Evolutionary conservation across 2,888 invertebrate genomes (phyloP).

Genomic region (Brachycybe producta): DNA sequence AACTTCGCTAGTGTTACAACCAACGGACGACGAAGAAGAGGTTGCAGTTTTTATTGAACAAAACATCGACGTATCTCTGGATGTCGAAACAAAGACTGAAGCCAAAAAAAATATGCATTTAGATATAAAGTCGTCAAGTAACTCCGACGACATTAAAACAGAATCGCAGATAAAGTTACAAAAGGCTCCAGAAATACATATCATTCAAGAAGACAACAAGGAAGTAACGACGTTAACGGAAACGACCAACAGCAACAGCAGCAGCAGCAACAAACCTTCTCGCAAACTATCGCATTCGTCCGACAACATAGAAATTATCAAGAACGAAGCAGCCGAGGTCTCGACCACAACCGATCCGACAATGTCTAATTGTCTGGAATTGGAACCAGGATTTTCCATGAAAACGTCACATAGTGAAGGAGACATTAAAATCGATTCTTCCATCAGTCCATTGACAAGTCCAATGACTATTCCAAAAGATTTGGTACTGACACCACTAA

Average conservation of each 20-base stretch:
- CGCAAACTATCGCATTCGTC: conserved; percentile 26
- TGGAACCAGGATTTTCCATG: conserved; percentile 34
- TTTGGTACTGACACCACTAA: conserved; percentile 43
- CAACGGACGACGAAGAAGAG: no score
- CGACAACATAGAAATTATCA: conserved; percentile 22
- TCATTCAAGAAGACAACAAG: conserved; percentile 19
- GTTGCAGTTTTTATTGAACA: conserved; percentile 7
- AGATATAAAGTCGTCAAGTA: neutral
- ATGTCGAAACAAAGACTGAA: no score
- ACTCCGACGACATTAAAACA: neutral
- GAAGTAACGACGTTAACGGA: conserved; percentile 4
- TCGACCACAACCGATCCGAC: neutral
- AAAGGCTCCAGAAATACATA: conserved; percentile 24
- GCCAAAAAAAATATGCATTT: neutral
- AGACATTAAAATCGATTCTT: conserved; percentile 41
- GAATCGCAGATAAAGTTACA: no score
- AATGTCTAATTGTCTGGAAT: no score
- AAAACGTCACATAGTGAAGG: conserved; percentile 67
- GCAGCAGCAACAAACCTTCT: conserved; percentile 10
- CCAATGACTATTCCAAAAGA: conserved; percentile 12
- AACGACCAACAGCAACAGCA: neutral
- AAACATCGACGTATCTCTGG: neutral
- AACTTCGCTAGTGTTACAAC: no score
- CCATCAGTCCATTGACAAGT: conserved; percentile 3
- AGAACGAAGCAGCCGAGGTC: neutral